Evolutionary conservation across 2,113 vertebrate species (phyloP).

Genomic region (Acrocephalus kingi): DNA sequence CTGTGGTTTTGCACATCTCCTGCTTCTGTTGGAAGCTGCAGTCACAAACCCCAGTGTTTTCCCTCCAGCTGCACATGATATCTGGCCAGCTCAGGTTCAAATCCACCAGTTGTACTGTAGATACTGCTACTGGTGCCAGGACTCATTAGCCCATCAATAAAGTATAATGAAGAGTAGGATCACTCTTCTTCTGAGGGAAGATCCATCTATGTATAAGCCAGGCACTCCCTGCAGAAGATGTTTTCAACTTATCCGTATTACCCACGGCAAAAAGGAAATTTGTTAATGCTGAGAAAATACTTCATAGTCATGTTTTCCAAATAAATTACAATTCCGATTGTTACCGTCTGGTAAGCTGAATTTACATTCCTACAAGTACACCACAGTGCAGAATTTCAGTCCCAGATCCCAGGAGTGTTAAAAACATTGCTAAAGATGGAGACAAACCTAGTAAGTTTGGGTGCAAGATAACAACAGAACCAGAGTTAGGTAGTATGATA

Average conservation of each 20-base stretch:
- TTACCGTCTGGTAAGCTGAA: neutral
- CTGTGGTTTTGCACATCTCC: neutral
- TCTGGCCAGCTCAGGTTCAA: neutral
- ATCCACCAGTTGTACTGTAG: neutral
- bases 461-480: neutral
- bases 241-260: neutral
- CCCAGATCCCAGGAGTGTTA: neutral
- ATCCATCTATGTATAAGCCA: neutral
- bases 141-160: accelerated
- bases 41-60: neutral
- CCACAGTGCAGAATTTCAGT: neutral
- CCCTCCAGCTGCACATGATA: neutral
- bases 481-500: neutral
- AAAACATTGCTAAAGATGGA: neutral
- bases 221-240: neutral
- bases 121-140: neutral
- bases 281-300: neutral
- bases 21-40: neutral
- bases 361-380: neutral
- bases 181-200: neutral
- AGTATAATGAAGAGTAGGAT: neutral
- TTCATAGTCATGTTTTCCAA: neutral
- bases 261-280: neutral
- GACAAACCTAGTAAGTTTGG: neutral
- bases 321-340: neutral